A percentile compares a stretch with the other conserved stretches of the same genome.
Evolutionary conservation across 2,797 vertebrate species (phyloP).

Genomic region (Siniperca undulata): DNA sequence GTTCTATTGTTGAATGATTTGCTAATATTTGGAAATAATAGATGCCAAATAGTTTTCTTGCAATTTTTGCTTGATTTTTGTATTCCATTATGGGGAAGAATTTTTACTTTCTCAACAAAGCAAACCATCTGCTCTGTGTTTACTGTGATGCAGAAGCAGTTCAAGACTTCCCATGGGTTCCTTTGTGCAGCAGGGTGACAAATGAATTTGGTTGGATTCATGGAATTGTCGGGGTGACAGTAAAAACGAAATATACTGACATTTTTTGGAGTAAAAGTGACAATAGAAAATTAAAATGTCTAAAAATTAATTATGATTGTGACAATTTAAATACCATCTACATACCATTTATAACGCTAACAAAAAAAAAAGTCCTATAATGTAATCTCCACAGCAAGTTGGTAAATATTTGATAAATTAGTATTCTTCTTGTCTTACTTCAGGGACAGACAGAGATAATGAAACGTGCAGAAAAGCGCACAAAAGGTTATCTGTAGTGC

Average conservation of each 20-base stretch:
- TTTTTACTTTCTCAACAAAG: neutral
- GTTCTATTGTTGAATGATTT: neutral
- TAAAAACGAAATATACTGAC: neutral
- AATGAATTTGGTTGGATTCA: neutral
- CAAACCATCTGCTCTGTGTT: neutral
- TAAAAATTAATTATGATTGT: neutral
- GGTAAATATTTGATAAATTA: slow-evolving; percentile 8
- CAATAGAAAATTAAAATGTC: neutral
- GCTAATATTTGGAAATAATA: no score
- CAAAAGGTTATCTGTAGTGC: slow-evolving; percentile 37
- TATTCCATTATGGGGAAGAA: neutral
- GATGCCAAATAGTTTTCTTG: no score
- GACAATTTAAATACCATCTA: neutral
- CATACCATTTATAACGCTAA: neutral
- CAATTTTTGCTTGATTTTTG: no score
- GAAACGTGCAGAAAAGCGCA: slow-evolving; percentile 9
- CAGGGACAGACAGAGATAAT: slow-evolving; percentile 7
- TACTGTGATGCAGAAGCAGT: neutral
- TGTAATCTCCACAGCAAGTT: neutral
- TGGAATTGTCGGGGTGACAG: neutral
- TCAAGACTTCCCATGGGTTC: neutral
- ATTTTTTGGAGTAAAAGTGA: neutral
- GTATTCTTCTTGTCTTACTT: neutral
- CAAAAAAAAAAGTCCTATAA: neutral
- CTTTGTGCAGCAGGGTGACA: neutral